A percentile compares a stretch with the other conserved stretches of the same genome.
Evolutionary conservation across 2,888 invertebrate genomes (phyloP).

Genomic region (Galerucella nymphaeae): DNA sequence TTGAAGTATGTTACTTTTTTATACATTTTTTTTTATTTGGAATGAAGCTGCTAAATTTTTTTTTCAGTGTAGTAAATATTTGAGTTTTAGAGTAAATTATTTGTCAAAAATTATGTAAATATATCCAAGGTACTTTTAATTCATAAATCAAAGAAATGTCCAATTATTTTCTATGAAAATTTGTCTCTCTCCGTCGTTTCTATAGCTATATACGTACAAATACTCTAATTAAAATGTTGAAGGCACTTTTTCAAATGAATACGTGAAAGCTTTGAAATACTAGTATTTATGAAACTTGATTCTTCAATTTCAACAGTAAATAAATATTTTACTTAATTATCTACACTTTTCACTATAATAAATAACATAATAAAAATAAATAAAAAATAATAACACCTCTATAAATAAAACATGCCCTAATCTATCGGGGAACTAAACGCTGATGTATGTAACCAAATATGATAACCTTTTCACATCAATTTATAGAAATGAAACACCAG

Average conservation of each 20-base stretch:
- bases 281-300: too few relatives aligned
- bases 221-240: too few relatives aligned
- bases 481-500: slow-evolving; percentile 22
- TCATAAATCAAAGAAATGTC: too few relatives aligned
- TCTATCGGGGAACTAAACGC: neutral
- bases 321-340: too few relatives aligned
- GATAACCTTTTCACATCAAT: slow-evolving; percentile 32
- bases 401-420: slow-evolving; percentile 20
- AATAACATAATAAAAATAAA: neutral
- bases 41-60: neutral
- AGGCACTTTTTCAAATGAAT: too few relatives aligned
- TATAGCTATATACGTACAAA: too few relatives aligned
- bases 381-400: neutral
- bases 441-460: slow-evolving; percentile 15
- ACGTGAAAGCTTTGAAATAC: too few relatives aligned
- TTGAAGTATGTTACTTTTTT: neutral
- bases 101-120: slow-evolving; percentile 7
- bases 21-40: neutral
- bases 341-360: neutral
- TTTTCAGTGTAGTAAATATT: neutral
- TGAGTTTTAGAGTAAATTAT: neutral
- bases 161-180: too few relatives aligned
- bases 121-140: too few relatives aligned
- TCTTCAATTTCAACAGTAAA: too few relatives aligned
- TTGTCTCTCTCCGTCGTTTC: too few relatives aligned